Evolutionary conservation across 2,113 vertebrate genomes (phyloP).

Genomic region (Trochalopteron elliotii): DNA sequence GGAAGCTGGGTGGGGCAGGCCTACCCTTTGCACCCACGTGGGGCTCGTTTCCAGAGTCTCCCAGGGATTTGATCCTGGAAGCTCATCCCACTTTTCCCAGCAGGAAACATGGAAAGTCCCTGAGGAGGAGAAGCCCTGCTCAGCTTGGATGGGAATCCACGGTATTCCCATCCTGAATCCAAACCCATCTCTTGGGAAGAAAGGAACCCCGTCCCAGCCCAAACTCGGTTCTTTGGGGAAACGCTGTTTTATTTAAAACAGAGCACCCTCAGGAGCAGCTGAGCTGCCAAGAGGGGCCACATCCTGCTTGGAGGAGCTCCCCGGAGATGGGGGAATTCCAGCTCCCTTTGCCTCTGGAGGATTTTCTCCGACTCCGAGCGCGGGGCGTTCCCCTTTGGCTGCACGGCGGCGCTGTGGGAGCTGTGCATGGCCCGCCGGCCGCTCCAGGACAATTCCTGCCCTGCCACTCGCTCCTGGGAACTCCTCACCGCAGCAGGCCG

Average conservation of each 20-base stretch:
- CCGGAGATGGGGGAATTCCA: not conserved
- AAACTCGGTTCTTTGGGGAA: accelerated
- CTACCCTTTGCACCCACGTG: not conserved
- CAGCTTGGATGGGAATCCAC: too few relatives aligned
- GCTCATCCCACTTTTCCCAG: not conserved
- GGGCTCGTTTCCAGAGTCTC: accelerated
- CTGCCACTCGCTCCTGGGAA: not conserved
- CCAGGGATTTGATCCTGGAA: not conserved
- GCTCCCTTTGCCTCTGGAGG: not conserved
- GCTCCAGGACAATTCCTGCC: accelerated
- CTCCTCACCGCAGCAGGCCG: not conserved
- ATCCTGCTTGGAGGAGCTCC: not conserved
- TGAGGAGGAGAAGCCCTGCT: not conserved
- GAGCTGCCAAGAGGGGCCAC: not conserved
- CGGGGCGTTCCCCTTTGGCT: accelerated
- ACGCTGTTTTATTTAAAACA: not conserved
- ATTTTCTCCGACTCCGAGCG: accelerated
- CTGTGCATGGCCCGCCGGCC: accelerated
- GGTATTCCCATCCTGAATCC: not conserved
- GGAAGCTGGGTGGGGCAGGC: not conserved
- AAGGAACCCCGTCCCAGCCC: not conserved
- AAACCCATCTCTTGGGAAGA: not conserved
- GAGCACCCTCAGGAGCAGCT: not conserved
- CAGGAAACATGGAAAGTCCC: not conserved
- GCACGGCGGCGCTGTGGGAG: accelerated